Percentiles rank a stretch among this genome's conserved stretches.
phyloP scores from a whole-genome alignment of 2,113 vertebrate genomes.

The Lucifuga dentata region DNA sequence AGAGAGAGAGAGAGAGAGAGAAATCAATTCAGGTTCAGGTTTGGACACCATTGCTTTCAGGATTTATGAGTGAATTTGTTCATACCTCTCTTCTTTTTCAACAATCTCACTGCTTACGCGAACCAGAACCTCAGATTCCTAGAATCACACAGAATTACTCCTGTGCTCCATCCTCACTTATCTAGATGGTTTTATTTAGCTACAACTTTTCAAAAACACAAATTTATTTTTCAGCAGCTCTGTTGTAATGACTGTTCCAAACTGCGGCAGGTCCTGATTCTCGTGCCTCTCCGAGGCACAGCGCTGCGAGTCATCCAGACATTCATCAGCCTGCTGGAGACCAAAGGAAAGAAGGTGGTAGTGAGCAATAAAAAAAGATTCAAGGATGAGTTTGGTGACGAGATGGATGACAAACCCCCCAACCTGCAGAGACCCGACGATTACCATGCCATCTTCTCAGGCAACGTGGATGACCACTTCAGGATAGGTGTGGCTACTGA shows the following conservation, averaged over 20 bases:
- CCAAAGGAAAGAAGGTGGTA: constrained; percentile 87
- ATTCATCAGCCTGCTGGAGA: constrained; percentile 90
- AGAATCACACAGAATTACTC: no score
- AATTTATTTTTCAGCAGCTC: not conserved
- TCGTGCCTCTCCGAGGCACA: constrained; percentile 91
- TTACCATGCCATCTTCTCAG: constrained; percentile 91
- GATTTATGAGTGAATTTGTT: no score
- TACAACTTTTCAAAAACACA: not conserved
- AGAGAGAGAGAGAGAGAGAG: no score
- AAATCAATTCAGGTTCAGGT: no score
- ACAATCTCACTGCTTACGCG: no score
- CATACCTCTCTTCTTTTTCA: no score
- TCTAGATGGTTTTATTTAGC: not conserved
- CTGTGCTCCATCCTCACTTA: not conserved
- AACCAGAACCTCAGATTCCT: no score
- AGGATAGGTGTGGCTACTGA: constrained; percentile 92
- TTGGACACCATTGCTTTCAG: no score
- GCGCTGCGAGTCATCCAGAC: constrained; percentile 89
- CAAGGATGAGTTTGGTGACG: constrained; percentile 91
- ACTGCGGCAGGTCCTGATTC: constrained; percentile 88
- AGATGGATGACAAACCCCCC: constrained; percentile 84
- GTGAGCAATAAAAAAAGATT: constrained; percentile 97
- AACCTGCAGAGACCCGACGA: constrained; percentile 93
- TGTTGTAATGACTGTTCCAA: not conserved
- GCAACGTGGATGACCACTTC: constrained; percentile 98